These are phyloP conservation scores for Gallinago media DNA, from an alignment of 2,113 vertebrate genomes.

Conservation along the genomic window DNA sequence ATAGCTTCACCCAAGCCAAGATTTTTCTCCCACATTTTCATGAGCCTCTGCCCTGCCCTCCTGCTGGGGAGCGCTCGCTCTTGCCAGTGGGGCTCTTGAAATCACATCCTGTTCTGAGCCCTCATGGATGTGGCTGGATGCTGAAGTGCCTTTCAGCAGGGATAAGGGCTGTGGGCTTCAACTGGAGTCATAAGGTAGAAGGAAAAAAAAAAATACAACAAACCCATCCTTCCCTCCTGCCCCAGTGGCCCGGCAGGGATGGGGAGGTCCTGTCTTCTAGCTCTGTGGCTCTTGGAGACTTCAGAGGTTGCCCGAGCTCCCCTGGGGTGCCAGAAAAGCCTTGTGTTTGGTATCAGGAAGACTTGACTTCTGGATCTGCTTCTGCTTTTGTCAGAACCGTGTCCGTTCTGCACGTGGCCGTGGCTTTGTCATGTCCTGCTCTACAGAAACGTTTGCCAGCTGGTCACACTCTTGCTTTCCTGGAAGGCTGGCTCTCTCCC, in stretches of 20 bases:
- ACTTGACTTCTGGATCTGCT: background rate
- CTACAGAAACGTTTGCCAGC: background rate
- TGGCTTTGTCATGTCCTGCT: background rate
- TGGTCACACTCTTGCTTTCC: background rate
- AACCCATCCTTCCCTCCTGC: background rate
- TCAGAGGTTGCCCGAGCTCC: background rate
- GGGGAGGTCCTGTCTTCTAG: background rate
- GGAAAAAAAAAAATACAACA: background rate
- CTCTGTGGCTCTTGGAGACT: accelerated
- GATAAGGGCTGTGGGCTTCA: background rate
- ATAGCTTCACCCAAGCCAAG: background rate
- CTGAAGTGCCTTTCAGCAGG: background rate
- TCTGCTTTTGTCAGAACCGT: background rate
- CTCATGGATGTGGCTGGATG: background rate
- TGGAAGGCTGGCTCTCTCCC: background rate
- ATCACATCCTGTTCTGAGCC: conserved; percentile 5
- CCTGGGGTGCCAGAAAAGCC: background rate
- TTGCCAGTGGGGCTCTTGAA: conserved; percentile 15
- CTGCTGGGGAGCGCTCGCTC: background rate
- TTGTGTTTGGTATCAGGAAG: background rate
- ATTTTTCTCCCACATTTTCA: background rate
- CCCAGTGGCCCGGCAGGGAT: background rate
- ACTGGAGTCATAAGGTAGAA: background rate
- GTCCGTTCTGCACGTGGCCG: background rate
- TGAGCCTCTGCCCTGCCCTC: background rate